Evolutionary conservation across 2,113 vertebrate species (phyloP).

Genomic region (Columba janthina): DNA sequence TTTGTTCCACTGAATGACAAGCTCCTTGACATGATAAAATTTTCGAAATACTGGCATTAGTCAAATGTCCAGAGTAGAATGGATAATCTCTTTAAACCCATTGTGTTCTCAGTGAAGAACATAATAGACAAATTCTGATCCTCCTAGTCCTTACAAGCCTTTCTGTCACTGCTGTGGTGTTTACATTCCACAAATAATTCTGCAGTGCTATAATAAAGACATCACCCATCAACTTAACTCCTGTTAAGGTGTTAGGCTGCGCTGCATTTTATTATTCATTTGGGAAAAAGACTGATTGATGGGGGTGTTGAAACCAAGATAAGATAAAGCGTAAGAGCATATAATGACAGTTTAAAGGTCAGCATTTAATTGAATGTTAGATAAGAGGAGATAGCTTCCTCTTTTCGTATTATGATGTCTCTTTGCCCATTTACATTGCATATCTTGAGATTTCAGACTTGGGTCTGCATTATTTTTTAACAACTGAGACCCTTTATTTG

Average conservation of each 20-base stretch:
- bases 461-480: not conserved
- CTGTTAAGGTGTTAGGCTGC: not conserved
- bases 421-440: not conserved
- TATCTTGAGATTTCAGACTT: not conserved
- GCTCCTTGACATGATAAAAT: not conserved
- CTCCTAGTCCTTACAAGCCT: not conserved
- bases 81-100: not conserved
- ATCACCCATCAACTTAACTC: not conserved
- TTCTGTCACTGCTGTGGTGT: not conserved
- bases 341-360: not conserved
- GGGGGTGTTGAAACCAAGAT: not conserved
- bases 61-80: not conserved
- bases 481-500: not conserved
- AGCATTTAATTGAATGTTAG: not conserved
- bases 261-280: not conserved
- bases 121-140: not conserved
- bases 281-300: not conserved
- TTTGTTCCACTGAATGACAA: not conserved
- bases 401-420: not conserved
- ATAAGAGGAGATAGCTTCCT: not conserved
- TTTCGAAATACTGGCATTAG: rapidly evolving
- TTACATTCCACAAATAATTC: not conserved
- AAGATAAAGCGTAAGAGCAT: not conserved
- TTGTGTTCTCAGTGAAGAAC: not conserved
- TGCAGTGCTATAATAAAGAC: not conserved